Evolutionary conservation across 2,888 invertebrate genomes (phyloP).

Genomic region (Leuctra nigra): DNA sequence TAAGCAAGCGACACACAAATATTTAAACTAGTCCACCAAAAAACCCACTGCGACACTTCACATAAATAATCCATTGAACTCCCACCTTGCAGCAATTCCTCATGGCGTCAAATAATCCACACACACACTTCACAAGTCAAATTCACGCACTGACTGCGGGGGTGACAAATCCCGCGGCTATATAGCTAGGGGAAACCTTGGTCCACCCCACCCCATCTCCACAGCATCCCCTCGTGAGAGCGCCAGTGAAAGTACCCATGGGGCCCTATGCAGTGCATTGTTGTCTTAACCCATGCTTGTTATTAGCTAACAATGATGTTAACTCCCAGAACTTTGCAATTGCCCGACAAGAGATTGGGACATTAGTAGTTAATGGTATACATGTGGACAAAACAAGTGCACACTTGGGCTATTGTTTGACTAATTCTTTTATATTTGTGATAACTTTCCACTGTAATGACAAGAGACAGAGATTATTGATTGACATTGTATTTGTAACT

Average conservation of each 20-base stretch:
- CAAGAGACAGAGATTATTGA: no score
- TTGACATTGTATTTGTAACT: no score
- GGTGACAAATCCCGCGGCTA: slow-evolving; percentile 6
- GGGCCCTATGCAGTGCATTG: background rate
- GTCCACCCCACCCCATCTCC: slow-evolving; percentile 1
- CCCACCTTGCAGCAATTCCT: slow-evolving; percentile 18
- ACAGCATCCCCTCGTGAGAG: slow-evolving; percentile 20
- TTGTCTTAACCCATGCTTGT: background rate
- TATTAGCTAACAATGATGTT: slow-evolving; percentile 13
- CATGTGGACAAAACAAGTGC: background rate
- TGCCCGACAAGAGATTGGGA: background rate
- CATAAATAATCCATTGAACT: background rate
- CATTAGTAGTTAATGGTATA: no score
- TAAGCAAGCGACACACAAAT: background rate
- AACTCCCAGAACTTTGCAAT: slow-evolving; percentile 9
- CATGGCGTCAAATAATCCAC: slow-evolving; percentile 7
- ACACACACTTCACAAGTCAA: background rate
- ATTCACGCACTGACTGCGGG: slow-evolving; percentile 5
- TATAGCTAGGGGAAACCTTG: slow-evolving; percentile 19
- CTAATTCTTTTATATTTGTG: no score
- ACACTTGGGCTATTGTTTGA: no score
- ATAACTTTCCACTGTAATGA: no score
- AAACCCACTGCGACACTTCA: background rate
- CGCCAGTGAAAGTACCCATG: slow-evolving; percentile 24
- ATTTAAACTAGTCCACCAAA: background rate